These are phyloP conservation scores for Coptodon rendalli DNA, from an alignment of 2,113 vertebrate genomes.

Conservation along the genomic window DNA sequence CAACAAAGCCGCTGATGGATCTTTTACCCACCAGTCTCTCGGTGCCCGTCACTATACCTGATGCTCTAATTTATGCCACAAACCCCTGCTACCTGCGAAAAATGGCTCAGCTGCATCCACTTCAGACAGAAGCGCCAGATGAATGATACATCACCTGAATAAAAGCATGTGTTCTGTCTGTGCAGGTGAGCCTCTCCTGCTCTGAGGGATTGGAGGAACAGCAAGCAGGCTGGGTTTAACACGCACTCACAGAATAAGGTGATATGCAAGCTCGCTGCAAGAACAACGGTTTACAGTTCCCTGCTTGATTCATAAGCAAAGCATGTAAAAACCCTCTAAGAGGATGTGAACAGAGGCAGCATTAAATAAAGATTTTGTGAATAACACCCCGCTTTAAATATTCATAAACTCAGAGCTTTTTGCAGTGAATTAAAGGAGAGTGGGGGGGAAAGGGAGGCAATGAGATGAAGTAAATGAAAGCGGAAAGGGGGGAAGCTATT, in stretches of 20 bases:
- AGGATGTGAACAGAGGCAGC: constrained; percentile 7
- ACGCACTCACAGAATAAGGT: not conserved
- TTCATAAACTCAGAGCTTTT: constrained; percentile 23
- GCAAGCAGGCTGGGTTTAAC: not conserved
- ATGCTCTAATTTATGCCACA: constrained; percentile 14
- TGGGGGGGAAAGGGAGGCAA: not conserved
- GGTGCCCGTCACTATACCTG: not conserved
- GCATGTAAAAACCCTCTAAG: constrained; percentile 2
- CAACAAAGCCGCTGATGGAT: constrained; percentile 35
- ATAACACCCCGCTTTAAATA: constrained; percentile 39
- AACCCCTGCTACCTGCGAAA: constrained; percentile 1
- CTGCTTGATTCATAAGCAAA: constrained; percentile 13
- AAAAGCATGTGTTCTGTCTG: constrained; percentile 20
- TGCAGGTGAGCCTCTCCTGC: constrained; percentile 44
- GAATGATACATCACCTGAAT: constrained; percentile 52
- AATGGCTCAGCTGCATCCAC: constrained; percentile 61
- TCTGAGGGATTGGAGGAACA: not conserved
- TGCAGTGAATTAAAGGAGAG: constrained; percentile 16
- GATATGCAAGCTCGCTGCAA: not conserved
- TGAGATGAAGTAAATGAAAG: not conserved
- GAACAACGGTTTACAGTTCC: constrained; percentile 22
- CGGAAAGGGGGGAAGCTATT: not conserved
- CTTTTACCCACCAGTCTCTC: not conserved
- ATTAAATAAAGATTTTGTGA: constrained; percentile 51
- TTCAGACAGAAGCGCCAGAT: constrained; percentile 33